These are phyloP conservation scores for Chrysomela aeneicollis DNA, from an alignment of 2,888 invertebrate species.

Conservation along the genomic window DNA sequence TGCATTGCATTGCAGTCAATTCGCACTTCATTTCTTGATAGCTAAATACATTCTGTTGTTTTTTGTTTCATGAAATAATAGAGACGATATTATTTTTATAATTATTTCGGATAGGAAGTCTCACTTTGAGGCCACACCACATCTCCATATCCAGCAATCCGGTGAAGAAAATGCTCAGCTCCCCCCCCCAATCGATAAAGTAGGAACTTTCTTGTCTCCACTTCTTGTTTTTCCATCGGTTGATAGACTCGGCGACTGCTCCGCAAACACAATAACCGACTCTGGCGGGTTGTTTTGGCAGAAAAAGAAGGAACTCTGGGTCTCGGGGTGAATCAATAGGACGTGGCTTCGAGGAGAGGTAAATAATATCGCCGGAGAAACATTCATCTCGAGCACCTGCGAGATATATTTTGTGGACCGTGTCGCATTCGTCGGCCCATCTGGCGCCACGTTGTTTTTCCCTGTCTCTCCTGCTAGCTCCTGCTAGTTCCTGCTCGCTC, in stretches of 20 bases:
- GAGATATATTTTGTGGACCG: conserved; percentile 28
- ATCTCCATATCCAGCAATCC: no score
- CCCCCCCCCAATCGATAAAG: not conserved
- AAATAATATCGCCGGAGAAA: conserved; percentile 50
- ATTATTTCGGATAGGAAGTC: no score
- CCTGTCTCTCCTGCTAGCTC: not conserved
- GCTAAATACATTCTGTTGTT: no score
- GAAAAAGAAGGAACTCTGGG: conserved; percentile 41
- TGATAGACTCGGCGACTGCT: conserved; percentile 3
- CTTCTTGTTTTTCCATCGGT: conserved; percentile 3
- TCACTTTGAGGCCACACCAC: no score
- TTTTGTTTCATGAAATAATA: no score
- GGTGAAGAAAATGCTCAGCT: not conserved
- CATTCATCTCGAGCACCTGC: conserved; percentile 54
- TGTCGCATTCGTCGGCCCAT: conserved; percentile 31
- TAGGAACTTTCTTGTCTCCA: not conserved
- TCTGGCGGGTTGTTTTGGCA: not conserved
- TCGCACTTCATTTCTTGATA: no score
- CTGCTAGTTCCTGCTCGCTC: not conserved
- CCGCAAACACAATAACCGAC: conserved; percentile 5
- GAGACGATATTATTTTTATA: no score
- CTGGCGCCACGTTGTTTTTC: conserved; percentile 41
- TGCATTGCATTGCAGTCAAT: no score
- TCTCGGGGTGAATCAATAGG: conserved; percentile 51
- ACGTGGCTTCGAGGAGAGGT: conserved; percentile 46